Percentiles rank a stretch among this genome's conserved stretches.
Evolutionary conservation across 2,888 invertebrate species (phyloP).

Genomic region (Colostygia pectinataria): DNA sequence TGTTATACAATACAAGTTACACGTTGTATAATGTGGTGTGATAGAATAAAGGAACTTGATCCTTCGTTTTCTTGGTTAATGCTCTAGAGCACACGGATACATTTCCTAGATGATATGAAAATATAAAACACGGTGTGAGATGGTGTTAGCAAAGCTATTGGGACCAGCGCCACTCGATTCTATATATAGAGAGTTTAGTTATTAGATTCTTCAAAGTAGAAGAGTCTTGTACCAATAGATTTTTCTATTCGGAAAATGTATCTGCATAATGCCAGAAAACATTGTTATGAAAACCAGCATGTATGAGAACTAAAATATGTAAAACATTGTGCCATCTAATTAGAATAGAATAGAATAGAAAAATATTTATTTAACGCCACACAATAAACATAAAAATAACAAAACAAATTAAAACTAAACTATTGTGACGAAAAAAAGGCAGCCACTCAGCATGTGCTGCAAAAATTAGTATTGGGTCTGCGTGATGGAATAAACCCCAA

Average conservation of each 20-base stretch:
- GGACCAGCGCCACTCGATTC: constrained; percentile 37
- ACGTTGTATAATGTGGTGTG: constrained; percentile 22
- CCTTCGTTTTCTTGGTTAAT: constrained; percentile 14
- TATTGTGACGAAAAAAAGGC: background rate
- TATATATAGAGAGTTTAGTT: constrained; percentile 23
- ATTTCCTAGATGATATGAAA: constrained; percentile 53
- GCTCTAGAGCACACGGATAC: constrained; percentile 24
- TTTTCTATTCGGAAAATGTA: too few relatives aligned
- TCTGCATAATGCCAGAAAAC: too few relatives aligned
- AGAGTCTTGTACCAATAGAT: background rate
- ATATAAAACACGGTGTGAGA: constrained; percentile 55
- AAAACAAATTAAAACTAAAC: too few relatives aligned
- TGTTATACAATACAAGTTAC: too few relatives aligned
- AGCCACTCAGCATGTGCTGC: background rate
- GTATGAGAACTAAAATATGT: too few relatives aligned
- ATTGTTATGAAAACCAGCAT: too few relatives aligned
- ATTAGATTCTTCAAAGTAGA: constrained; percentile 1
- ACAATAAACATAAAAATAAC: too few relatives aligned
- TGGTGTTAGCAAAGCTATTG: constrained; percentile 31
- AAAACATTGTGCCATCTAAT: too few relatives aligned
- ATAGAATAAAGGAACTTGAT: constrained; percentile 29
- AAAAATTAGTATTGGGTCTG: too few relatives aligned
- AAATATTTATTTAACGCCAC: too few relatives aligned
- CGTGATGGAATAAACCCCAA: too few relatives aligned
- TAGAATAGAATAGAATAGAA: too few relatives aligned